These are phyloP conservation scores for Myiozetetes cayanensis DNA, from an alignment of 2,113 vertebrate species.

Conservation along the genomic window DNA sequence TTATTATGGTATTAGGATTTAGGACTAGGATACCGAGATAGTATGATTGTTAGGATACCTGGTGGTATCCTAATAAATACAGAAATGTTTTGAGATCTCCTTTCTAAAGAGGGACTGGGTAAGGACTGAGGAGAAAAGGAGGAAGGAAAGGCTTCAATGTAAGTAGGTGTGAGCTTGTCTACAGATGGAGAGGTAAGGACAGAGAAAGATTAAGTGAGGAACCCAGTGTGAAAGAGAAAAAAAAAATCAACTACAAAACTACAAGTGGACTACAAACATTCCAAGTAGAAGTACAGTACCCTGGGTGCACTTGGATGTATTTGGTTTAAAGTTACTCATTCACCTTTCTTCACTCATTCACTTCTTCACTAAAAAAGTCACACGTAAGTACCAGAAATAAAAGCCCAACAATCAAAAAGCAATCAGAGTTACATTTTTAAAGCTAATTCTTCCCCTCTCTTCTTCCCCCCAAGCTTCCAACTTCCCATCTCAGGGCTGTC, in stretches of 20 bases:
- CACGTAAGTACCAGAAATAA: not conserved
- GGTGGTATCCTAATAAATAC: not conserved
- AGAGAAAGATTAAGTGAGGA: not conserved
- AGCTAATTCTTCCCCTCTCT: not conserved
- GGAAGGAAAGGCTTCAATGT: not conserved
- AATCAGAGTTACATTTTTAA: conserved; percentile 12
- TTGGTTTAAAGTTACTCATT: not conserved
- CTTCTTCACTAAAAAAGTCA: not conserved
- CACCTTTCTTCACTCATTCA: not conserved
- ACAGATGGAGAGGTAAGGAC: not conserved
- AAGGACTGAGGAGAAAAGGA: not conserved
- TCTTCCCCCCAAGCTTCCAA: not conserved
- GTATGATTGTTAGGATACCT: not conserved
- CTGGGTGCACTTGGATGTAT: not conserved
- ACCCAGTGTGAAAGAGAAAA: not conserved
- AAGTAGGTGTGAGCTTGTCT: not conserved
- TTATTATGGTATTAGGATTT: not conserved
- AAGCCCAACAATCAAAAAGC: not conserved
- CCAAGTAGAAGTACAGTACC: not conserved
- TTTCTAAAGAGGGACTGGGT: not conserved
- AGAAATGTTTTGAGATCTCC: not conserved
- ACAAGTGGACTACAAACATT: not conserved
- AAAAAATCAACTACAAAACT: not conserved
- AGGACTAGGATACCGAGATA: not conserved
- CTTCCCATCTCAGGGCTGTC: conserved; percentile 28